Base-by-base conservation (phyloP, 2,888 invertebrate species). In the Cataglyphis cursor region DNA sequence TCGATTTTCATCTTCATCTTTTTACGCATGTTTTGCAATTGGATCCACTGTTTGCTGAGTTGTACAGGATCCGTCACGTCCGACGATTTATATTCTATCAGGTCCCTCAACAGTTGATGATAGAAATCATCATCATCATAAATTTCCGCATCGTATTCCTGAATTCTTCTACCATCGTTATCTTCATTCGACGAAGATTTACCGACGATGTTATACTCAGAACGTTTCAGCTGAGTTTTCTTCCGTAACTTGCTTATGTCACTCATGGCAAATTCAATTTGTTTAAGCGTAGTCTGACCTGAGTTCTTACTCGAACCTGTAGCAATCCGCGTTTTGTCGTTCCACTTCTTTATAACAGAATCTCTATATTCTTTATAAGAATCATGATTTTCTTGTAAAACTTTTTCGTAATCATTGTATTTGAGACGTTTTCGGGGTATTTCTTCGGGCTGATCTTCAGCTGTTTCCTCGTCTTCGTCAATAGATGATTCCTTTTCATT, bases 91-190 rank as follows among this genome's bases (percentile, higher is more conserved):
- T 97, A 97, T 94, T 99, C 99, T 87, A 99, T 99, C 57, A 99
- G 95, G 94, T 99, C 99, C 86, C 98, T 96, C 62, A 99, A 95
- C 78, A 99, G 95, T 92, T 99, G 98, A 95, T 99, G 99, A 95
- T 99, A 99, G 94, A 99, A 99, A 94, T 99, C 99, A 92, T 98
- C 98, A 93, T 99, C 99, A 94, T 99, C 99, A 95, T 98, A 99
- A 92, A 99, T 98, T 95, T 99, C 98, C 0, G 96, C 92, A 92
- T 98, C 97, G 87, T 97, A 96, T 90, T 97, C 96, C 89, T 96
- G 96, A 83, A 95, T 93, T 61, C 92, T 87, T 72, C 95, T 95
- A 8, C 91, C 92, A 64, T 94, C 93, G 5, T 88, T 88, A 41
- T 92, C 88, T 24, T 91, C 87, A 0, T 61, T 66, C 88, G 51